Conservation (phyloP, 53 echinoderm and acorn worm species). For the Paracentrotus lividus region DNA sequence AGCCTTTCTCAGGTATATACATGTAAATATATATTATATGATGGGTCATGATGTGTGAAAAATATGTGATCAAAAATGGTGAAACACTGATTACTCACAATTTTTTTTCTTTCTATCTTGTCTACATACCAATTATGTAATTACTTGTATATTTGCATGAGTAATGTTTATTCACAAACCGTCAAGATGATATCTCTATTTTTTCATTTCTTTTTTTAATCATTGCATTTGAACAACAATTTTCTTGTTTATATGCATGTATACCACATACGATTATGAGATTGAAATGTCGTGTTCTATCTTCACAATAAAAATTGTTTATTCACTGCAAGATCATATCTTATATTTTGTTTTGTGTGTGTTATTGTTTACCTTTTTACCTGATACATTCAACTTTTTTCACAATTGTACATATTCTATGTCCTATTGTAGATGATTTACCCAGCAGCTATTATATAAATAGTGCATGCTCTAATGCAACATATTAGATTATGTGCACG, state of each 20-base stretch:
- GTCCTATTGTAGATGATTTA: no score
- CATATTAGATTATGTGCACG: no score
- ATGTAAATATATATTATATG: conserved; percentile 5
- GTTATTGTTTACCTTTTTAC: no score
- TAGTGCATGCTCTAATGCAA: no score
- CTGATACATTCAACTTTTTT: no score
- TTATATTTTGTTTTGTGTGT: neutral
- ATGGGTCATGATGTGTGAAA: conserved; percentile 13
- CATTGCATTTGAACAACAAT: conserved; percentile 7
- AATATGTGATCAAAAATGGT: neutral
- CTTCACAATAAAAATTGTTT: conserved; percentile 16
- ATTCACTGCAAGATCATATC: neutral
- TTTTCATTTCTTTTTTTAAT: neutral
- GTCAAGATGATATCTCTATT: neutral
- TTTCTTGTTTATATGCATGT: neutral
- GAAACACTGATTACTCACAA: conserved; percentile 14
- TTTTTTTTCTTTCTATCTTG: neutral
- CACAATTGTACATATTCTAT: no score
- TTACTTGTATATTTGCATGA: conserved; percentile 20
- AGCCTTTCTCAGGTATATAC: conserved; percentile 3
- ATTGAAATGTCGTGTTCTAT: conserved; percentile 33
- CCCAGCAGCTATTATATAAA: no score
- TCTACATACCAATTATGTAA: neutral
- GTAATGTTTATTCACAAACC: conserved; percentile 23
- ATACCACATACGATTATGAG: neutral